Evolutionary conservation across 2,888 invertebrate genomes (phyloP).

Genomic region (Acrobasis repandana): DNA sequence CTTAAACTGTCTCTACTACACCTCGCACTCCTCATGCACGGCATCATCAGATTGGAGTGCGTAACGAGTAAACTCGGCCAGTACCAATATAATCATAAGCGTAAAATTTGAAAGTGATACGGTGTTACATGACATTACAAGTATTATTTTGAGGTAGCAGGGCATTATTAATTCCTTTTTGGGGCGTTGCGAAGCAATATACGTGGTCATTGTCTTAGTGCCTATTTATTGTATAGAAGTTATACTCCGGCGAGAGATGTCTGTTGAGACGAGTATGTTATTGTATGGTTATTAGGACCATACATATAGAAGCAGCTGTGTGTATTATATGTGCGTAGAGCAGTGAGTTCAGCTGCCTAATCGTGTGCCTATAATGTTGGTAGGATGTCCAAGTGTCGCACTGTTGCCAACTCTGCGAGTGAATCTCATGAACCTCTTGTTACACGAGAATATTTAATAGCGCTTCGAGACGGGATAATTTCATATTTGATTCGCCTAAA

Average conservation of each 20-base stretch:
- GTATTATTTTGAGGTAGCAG: conserved; percentile 41
- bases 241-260: conserved; percentile 17
- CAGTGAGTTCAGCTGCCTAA: conserved; percentile 11
- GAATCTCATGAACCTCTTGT: conserved; percentile 43
- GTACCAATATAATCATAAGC: conserved; percentile 1
- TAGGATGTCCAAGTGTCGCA: conserved; percentile 22
- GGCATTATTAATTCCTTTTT: conserved; percentile 41
- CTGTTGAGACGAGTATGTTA: conserved; percentile 39
- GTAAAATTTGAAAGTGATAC: conserved; percentile 25
- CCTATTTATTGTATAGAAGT: conserved; percentile 51
- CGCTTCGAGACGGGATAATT: conserved; percentile 9
- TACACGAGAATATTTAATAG: conserved; percentile 12
- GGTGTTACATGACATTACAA: conserved; percentile 27
- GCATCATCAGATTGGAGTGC: too few relatives aligned
- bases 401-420: conserved; percentile 34
- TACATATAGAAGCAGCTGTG: conserved; percentile 23
- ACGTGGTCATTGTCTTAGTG: conserved; percentile 49
- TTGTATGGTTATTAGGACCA: conserved; percentile 46
- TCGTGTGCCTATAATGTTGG: conserved; percentile 25
- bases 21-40: too few relatives aligned
- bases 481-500: too few relatives aligned
- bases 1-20: too few relatives aligned
- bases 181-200: conserved; percentile 42
- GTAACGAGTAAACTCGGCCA: conserved; percentile 3
- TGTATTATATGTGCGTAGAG: conserved; percentile 9